phyloP scores from a whole-genome alignment of 1,140 invertebrate genomes.

The Pseudobourletiella spinata region DNA sequence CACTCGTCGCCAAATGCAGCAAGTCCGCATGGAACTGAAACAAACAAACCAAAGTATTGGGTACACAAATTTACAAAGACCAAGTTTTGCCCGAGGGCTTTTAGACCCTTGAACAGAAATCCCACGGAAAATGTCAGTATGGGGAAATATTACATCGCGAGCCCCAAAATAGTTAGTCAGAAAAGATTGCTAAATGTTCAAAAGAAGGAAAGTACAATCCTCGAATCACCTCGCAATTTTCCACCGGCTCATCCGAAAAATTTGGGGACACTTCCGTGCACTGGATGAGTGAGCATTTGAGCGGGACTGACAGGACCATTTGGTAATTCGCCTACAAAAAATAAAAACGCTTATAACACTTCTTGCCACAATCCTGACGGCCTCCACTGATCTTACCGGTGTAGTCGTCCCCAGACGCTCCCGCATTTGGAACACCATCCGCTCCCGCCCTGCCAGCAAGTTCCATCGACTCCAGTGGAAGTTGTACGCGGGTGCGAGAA shows the following conservation, averaged over 20 bases:
- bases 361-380: no score
- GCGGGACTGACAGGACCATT: conserved; percentile 38
- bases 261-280: conserved; percentile 38
- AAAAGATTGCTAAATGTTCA: no score
- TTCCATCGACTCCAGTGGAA: conserved; percentile 89
- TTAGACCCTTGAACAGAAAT: no score
- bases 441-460: conserved; percentile 51
- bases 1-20: conserved; percentile 38
- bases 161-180: no score
- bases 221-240: conserved; percentile 35
- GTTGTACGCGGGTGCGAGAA: conserved; percentile 61
- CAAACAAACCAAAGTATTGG: no score
- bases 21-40: conserved; percentile 43
- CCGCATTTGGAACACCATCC: conserved; percentile 62
- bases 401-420: conserved; percentile 41
- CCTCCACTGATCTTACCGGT: conserved; percentile 19
- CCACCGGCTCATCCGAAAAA: conserved; percentile 35
- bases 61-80: no score
- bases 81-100: no score
- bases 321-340: conserved; percentile 35
- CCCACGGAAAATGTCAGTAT: no score
- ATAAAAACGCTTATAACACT: no score
- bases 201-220: no score
- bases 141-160: no score
- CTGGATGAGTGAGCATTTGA: conserved; percentile 34